Evolutionary conservation across 2,113 vertebrate species (phyloP).

Genomic region (Furnarius figulus): DNA sequence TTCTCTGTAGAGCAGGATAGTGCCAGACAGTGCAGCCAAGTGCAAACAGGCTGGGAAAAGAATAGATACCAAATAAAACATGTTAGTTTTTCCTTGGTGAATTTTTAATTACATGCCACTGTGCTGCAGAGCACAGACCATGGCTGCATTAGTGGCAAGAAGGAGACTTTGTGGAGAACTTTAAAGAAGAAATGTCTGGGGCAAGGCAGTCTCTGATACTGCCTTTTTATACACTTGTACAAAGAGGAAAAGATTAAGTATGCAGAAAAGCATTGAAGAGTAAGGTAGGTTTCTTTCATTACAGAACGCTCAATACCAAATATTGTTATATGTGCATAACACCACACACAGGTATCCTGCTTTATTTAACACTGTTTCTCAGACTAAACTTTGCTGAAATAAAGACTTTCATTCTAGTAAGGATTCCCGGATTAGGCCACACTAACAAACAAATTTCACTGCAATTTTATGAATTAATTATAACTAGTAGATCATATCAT

Average conservation of each 20-base stretch:
- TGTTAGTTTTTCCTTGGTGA: neutral
- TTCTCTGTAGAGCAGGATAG: neutral
- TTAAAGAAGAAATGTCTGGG: neutral
- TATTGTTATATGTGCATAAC: neutral
- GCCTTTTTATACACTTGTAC: neutral
- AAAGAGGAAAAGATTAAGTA: neutral
- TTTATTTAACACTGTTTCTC: neutral
- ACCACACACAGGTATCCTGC: neutral
- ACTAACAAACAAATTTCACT: neutral
- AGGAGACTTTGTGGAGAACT: neutral
- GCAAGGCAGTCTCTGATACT: neutral
- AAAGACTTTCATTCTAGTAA: neutral
- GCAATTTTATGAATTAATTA: neutral
- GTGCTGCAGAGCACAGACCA: neutral
- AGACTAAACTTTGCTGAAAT: neutral
- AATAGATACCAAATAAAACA: neutral
- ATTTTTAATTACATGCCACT: neutral
- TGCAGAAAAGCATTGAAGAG: neutral
- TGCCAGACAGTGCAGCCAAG: neutral
- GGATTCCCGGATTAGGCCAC: neutral
- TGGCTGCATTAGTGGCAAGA: neutral
- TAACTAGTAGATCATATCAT: neutral
- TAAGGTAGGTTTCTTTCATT: neutral
- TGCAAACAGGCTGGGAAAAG: neutral
- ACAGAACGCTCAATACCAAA: neutral